Evolutionary conservation across 2,113 vertebrate species (phyloP).

Genomic region (Equus przewalskii): DNA sequence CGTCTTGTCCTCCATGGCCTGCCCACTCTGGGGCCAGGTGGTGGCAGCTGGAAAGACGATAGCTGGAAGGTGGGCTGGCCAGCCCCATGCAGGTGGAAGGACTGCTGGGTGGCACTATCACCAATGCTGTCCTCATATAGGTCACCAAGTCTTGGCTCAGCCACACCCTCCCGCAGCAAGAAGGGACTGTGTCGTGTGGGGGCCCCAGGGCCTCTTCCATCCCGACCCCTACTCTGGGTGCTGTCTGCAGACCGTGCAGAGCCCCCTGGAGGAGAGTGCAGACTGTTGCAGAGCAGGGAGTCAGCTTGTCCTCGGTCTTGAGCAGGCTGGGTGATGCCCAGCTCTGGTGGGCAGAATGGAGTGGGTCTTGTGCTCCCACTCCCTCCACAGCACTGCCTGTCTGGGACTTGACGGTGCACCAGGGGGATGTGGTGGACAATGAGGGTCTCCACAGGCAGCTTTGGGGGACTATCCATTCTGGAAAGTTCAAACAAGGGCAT

Average conservation of each 20-base stretch:
- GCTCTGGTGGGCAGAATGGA: constrained; percentile 93
- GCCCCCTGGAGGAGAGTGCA: constrained; percentile 91
- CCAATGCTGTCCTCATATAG: constrained; percentile 80
- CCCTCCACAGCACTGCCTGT: constrained; percentile 89
- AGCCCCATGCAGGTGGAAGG: constrained; percentile 94
- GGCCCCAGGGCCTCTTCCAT: constrained; percentile 84
- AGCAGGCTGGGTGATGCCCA: constrained; percentile 92
- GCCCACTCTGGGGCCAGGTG: constrained; percentile 84
- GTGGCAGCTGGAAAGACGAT: constrained; percentile 88
- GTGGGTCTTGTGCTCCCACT: constrained; percentile 89
- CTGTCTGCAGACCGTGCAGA: constrained; percentile 74
- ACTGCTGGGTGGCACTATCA: constrained; percentile 84
- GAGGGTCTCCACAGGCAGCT: constrained; percentile 96
- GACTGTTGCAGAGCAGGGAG: constrained; percentile 93
- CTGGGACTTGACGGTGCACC: constrained; percentile 97
- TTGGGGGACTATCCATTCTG: constrained; percentile 96
- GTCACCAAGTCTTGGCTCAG: constrained; percentile 85
- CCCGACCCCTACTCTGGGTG: constrained; percentile 77
- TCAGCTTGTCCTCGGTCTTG: constrained; percentile 94
- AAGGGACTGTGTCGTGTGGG: constrained; percentile 94
- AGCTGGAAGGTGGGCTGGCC: constrained; percentile 90
- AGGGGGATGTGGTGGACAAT: constrained; percentile 99
- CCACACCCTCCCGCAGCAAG: constrained; percentile 89
- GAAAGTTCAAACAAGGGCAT: constrained; percentile 85
- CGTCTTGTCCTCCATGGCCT: constrained; percentile 86